These are phyloP conservation scores for Sebastes schlegelii DNA, from an alignment of 2,113 vertebrate genomes.

Conservation along the genomic window DNA sequence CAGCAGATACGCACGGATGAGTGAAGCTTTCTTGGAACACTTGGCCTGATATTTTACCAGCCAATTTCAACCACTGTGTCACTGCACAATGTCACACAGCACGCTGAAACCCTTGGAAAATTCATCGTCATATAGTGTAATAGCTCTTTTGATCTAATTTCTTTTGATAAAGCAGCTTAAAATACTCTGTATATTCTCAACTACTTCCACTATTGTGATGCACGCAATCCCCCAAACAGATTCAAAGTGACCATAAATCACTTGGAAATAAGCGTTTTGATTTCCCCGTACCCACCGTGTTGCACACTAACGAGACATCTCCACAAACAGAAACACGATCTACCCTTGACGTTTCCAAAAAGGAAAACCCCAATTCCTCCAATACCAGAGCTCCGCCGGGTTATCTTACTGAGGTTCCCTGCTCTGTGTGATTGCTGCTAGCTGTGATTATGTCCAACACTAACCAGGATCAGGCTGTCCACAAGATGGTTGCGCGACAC, in stretches of 20 bases:
- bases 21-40: constrained; percentile 31
- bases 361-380: constrained; percentile 51
- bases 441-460: constrained; percentile 71
- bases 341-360: constrained; percentile 30
- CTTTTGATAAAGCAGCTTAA: constrained; percentile 33
- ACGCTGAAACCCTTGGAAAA: constrained; percentile 17
- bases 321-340: constrained; percentile 70
- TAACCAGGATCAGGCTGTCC: constrained; percentile 69
- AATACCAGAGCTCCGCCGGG: constrained; percentile 30
- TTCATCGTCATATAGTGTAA: constrained; percentile 1
- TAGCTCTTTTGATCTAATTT: constrained; percentile 38
- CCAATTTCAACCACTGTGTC: constrained; percentile 36
- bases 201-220: neutral
- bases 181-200: constrained; percentile 36
- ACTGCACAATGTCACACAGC: constrained; percentile 45
- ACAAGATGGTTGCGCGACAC: constrained; percentile 49
- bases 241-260: constrained; percentile 61
- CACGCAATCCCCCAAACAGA: constrained; percentile 7
- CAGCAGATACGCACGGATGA: constrained; percentile 33
- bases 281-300: constrained; percentile 7
- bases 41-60: constrained; percentile 24
- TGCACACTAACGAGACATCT: constrained; percentile 61
- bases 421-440: constrained; percentile 67
- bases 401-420: constrained; percentile 52
- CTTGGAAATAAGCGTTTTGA: constrained; percentile 41